Percentiles rank a stretch among this genome's conserved stretches.
Conservation (phyloP, 2,888 invertebrate species). For the Gastrophysa polygoni region DNA sequence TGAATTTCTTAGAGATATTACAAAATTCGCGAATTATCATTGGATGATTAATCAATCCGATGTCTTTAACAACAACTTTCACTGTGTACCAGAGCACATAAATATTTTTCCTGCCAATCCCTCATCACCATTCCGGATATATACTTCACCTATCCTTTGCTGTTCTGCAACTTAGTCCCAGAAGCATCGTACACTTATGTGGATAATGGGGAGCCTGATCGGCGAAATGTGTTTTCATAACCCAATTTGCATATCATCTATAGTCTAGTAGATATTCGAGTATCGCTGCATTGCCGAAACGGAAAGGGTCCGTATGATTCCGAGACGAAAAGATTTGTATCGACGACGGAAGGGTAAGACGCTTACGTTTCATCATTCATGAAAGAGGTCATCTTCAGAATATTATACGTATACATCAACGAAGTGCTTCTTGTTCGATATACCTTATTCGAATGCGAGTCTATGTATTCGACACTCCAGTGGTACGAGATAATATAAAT, state of each 20-base stretch:
- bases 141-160: background rate
- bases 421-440: no score
- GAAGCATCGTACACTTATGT: conserved; percentile 31
- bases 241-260: conserved; percentile 33
- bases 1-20: no score
- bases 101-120: background rate
- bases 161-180: conserved; percentile 25
- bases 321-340: background rate
- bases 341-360: background rate
- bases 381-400: no score
- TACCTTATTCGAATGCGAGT: no score
- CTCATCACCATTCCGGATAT: background rate
- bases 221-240: conserved; percentile 31
- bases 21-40: no score
- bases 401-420: no score
- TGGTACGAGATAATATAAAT: no score
- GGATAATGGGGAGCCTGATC: conserved; percentile 29
- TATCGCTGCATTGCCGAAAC: background rate
- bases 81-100: background rate
- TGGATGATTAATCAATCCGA: no score
- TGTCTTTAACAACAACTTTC: background rate
- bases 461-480: no score
- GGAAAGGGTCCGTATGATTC: background rate
- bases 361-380: background rate
- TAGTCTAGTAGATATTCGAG: conserved; percentile 19